phyloP scores from a whole-genome alignment of 2,888 invertebrate genomes.

The Prenolepis imparis region DNA sequence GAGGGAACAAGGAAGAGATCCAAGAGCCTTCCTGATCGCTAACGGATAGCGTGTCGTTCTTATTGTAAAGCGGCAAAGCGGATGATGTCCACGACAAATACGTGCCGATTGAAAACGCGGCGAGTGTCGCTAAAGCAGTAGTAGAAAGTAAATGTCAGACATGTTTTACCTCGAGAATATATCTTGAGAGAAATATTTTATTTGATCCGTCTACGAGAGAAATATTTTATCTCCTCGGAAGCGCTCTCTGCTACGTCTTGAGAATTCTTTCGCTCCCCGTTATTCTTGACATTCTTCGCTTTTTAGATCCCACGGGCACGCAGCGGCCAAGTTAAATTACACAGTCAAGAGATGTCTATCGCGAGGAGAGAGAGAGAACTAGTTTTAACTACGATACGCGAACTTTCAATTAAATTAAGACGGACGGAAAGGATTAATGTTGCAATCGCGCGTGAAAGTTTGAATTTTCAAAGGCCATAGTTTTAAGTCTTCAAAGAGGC shows the following conservation, averaged over 20 bases:
- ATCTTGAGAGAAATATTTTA: slow-evolving; percentile 25
- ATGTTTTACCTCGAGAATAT: slow-evolving; percentile 13
- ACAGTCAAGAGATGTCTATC: slow-evolving; percentile 33
- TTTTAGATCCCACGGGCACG: slow-evolving; percentile 4
- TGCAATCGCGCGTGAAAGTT: slow-evolving; percentile 5
- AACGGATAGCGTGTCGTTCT: slow-evolving; percentile 75
- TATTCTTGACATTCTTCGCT: slow-evolving; percentile 6
- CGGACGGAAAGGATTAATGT: slow-evolving; percentile 10
- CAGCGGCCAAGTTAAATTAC: slow-evolving; percentile 34
- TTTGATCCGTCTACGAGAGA: slow-evolving; percentile 17
- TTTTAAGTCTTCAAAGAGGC: background rate
- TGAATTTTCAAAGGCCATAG: background rate
- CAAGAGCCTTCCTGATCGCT: slow-evolving; percentile 89
- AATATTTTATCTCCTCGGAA: slow-evolving; percentile 15
- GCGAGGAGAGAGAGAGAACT: background rate
- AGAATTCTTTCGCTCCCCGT: slow-evolving; percentile 20
- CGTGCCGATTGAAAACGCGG: slow-evolving; percentile 88
- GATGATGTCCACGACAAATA: slow-evolving; percentile 89
- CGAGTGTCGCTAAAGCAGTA: slow-evolving; percentile 87
- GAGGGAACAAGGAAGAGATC: slow-evolving; percentile 90
- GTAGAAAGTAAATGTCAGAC: slow-evolving; percentile 25
- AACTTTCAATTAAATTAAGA: slow-evolving; percentile 42
- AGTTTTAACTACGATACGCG: slow-evolving; percentile 26
- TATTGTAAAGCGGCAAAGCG: slow-evolving; percentile 85
- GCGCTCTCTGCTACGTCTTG: background rate